Percentiles rank a stretch among this genome's conserved stretches.
phyloP scores from a whole-genome alignment of 2,888 invertebrate genomes.

The Arrhopalites spinosus region DNA sequence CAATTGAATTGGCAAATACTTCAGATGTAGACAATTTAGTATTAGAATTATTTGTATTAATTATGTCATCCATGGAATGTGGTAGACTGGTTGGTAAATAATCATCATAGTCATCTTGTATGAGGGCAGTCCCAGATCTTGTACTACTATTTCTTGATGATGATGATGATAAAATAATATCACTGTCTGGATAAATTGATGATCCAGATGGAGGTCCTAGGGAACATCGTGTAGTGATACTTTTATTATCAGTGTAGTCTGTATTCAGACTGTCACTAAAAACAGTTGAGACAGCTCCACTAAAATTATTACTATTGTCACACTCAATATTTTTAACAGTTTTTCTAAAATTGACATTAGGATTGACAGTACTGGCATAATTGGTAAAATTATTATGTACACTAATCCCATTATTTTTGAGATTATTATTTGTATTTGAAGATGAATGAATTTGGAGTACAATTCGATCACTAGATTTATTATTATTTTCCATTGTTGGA shows the following conservation, averaged over 20 bases:
- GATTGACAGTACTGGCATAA: neutral
- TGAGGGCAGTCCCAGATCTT: neutral
- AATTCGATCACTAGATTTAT: too few relatives aligned
- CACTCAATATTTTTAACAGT: neutral
- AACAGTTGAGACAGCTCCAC: neutral
- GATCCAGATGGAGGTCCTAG: neutral
- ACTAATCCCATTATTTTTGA: neutral
- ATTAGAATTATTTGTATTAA: neutral
- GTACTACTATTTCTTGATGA: neutral
- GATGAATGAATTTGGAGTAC: too few relatives aligned
- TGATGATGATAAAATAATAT: neutral
- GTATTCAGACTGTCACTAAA: neutral
- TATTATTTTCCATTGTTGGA: too few relatives aligned
- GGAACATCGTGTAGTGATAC: neutral
- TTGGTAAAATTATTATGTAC: neutral
- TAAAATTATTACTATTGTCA: neutral
- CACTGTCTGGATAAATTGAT: constrained; percentile 7
- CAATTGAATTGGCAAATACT: constrained; percentile 4
- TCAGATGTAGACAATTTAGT: neutral
- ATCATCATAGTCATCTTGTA: neutral
- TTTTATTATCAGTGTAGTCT: neutral
- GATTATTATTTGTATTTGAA: neutral
- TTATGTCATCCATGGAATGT: neutral
- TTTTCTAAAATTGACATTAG: neutral
- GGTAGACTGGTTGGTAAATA: neutral